A percentile compares a stretch with the other conserved stretches of the same genome.
Conservation (phyloP, 2,888 invertebrate species). For the Mesorhabditis sp. region DNA sequence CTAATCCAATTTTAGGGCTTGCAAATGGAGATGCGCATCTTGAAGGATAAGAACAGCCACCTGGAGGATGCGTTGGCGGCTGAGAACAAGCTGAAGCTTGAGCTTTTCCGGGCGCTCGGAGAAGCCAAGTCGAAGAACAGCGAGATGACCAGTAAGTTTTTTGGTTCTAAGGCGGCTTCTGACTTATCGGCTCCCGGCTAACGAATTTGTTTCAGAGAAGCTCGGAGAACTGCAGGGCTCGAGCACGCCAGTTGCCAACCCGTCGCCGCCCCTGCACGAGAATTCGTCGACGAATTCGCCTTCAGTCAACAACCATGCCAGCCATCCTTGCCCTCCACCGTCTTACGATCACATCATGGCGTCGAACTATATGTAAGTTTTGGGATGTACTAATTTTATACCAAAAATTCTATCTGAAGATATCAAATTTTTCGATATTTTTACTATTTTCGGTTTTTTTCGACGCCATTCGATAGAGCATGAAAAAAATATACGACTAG, state of each 20-base stretch:
- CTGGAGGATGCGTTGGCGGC: constrained; percentile 89
- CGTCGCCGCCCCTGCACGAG: constrained; percentile 19
- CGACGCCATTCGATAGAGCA: no score
- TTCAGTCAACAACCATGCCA: constrained; percentile 26
- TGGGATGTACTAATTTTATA: not conserved
- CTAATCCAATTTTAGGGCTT: constrained; percentile 21
- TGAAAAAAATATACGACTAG: no score
- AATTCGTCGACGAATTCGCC: constrained; percentile 13
- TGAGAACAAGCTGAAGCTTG: constrained; percentile 93
- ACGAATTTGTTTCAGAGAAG: constrained; percentile 8
- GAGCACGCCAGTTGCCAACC: constrained; percentile 13
- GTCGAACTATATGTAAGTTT: constrained; percentile 10
- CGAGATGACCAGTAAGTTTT: constrained; percentile 17
- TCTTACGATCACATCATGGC: constrained; percentile 11
- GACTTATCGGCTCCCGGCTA: not conserved
- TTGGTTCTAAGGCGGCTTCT: not conserved
- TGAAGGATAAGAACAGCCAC: constrained; percentile 86
- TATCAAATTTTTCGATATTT: no score
- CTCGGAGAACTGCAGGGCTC: constrained; percentile 9
- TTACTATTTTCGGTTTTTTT: no score
- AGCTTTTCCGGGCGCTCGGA: constrained; percentile 74
- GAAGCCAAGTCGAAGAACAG: constrained; percentile 29
- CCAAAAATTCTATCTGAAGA: no score
- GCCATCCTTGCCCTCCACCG: constrained; percentile 16
- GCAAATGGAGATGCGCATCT: constrained; percentile 49